A percentile compares a stretch with the other conserved stretches of the same genome.
Conservation (phyloP, 2,797 vertebrate species). For the Leptoclinus maculatus region DNA sequence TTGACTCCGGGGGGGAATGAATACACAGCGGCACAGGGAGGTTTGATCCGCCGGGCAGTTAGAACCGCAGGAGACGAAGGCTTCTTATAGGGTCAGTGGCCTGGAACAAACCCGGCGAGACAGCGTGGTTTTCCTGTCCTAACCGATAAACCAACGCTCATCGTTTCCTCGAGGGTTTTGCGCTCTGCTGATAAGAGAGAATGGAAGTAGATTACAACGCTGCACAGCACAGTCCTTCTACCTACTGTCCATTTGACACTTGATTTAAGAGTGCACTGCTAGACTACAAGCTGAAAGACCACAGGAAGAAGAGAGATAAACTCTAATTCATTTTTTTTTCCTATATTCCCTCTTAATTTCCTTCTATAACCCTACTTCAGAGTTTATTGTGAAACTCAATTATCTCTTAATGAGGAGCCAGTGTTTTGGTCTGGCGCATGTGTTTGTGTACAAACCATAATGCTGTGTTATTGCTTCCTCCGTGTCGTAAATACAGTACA, state of each 20-base stretch:
- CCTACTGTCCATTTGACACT: slow-evolving; percentile 42
- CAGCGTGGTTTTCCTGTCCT: slow-evolving; percentile 63
- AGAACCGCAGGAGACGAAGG: slow-evolving; percentile 31
- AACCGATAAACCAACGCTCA: slow-evolving; percentile 65
- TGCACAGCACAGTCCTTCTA: slow-evolving; percentile 39
- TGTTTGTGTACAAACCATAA: slow-evolving; percentile 52
- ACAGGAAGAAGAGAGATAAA: slow-evolving; percentile 31
- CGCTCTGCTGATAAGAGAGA: slow-evolving; percentile 74
- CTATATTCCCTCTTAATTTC: slow-evolving; percentile 31
- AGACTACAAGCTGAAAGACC: slow-evolving; percentile 13
- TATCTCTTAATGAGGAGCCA: slow-evolving; percentile 54
- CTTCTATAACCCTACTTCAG: slow-evolving; percentile 22
- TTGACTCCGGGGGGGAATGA: slow-evolving; percentile 11
- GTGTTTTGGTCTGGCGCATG: slow-evolving; percentile 40
- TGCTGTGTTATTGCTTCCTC: slow-evolving; percentile 47
- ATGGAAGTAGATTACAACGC: slow-evolving; percentile 66
- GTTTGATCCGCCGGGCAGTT: slow-evolving; percentile 51
- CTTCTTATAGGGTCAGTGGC: slow-evolving; percentile 65
- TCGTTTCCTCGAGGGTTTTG: slow-evolving; percentile 64
- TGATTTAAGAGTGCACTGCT: slow-evolving; percentile 22
- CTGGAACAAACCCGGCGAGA: slow-evolving; percentile 68
- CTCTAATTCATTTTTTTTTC: background rate
- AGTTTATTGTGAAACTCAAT: slow-evolving; percentile 46
- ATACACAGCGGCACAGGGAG: slow-evolving; percentile 25
- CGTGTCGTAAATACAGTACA: slow-evolving; percentile 54